Evolutionary conservation across 1,140 invertebrate genomes (phyloP), one percentile per base, ranked within the genome.

Genomic region (Ephestia elutella): DNA sequence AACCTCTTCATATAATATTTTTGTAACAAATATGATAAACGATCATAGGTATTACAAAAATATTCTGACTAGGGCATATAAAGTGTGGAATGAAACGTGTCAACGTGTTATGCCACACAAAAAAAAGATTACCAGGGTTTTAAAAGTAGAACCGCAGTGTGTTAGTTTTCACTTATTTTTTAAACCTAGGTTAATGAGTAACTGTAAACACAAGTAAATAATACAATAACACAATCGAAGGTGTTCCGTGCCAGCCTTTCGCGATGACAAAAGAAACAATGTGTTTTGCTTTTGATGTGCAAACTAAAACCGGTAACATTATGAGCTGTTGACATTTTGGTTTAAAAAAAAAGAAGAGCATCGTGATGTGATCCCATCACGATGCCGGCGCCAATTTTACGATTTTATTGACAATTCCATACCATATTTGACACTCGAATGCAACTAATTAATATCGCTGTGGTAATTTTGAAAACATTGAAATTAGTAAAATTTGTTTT

Each of bases 321-420:
- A 71, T 44, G 13, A 75, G 65, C 63, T 56, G 71, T 73, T 82
- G 81, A 78, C 79, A 84, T 84, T 84, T 82, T 62, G 66, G 71
- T 73, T 75, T 71, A 73, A 78, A 80, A 84, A 84, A 75, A 53
- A 53, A n/a, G 19, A 21, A 0, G 18, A 50, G n/a, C n/a, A 5
- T 25, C 20, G 13, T 53, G 50, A 53, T 53, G 50, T 25, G 50
- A 53, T n/a, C 20, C 25, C 20, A 65, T 17, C 19, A 60, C 17
- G 59, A 59, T 49, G 62, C 56, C 11, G 15, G 57, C 54, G 60
- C 13, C 59, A 68, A 64, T 64, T 64, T 64, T 55, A 64, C 59
- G 60, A 32, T 65, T 63, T 60, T 66, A 65, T 61, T 66, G 63
- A 57, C 53, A 61, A 69, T 66, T 30, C 51, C 49, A 48, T 56